These are phyloP conservation scores for Peromyscus maniculatus DNA, from an alignment of 2,113 vertebrate species.

Conservation along the genomic window DNA sequence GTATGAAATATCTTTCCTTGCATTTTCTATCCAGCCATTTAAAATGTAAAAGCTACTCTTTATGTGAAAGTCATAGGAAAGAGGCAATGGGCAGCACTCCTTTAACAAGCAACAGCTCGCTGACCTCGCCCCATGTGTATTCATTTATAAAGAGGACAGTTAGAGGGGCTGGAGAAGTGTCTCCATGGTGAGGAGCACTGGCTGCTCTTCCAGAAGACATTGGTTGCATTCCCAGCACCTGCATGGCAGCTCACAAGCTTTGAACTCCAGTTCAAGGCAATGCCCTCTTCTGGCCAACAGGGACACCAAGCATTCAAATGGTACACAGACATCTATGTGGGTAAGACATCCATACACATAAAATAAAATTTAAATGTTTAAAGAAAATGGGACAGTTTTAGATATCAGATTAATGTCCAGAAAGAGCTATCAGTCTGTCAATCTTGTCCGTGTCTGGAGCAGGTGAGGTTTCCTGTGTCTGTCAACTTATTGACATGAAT, in stretches of 20 bases:
- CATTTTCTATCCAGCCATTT: conserved; percentile 41
- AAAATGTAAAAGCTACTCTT: conserved; percentile 45
- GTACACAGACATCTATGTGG: not conserved
- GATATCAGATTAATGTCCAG: no score
- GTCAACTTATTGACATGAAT: not conserved
- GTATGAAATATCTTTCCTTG: conserved; percentile 57
- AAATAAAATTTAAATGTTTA: not conserved
- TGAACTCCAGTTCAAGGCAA: not conserved
- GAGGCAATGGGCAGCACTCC: not conserved
- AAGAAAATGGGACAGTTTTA: not conserved
- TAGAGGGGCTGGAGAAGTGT: not conserved
- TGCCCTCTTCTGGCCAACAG: not conserved
- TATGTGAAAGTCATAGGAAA: not conserved
- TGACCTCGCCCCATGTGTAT: not conserved
- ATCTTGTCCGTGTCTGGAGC: no score
- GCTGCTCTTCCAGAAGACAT: not conserved
- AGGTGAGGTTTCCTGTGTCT: no score
- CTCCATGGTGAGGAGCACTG: not conserved
- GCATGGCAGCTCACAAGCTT: not conserved
- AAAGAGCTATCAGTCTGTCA: no score
- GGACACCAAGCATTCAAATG: not conserved
- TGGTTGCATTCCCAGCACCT: not conserved
- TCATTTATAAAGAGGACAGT: not conserved
- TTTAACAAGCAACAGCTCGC: no score
- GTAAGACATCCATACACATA: no score